Conservation (phyloP, 2,888 invertebrate genomes). For the Protonemura montana region DNA sequence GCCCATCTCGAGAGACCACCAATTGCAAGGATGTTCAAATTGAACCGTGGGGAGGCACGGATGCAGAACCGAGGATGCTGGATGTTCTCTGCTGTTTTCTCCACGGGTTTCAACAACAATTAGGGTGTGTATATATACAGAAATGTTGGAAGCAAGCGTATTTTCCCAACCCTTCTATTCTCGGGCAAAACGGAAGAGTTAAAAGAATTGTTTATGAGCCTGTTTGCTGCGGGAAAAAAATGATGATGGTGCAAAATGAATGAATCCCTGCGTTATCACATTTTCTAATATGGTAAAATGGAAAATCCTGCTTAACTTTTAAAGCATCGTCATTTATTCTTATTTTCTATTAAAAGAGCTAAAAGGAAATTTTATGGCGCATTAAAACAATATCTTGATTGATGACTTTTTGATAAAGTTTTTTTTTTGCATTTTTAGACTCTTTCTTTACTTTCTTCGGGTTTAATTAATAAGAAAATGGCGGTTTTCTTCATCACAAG, state of each 20-base stretch:
- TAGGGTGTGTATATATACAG: neutral
- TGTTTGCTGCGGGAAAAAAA: neutral
- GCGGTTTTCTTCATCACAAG: neutral
- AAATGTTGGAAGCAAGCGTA: neutral
- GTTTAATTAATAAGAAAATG: neutral
- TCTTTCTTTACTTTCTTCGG: neutral
- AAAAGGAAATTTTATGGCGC: constrained; percentile 7
- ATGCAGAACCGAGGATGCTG: neutral
- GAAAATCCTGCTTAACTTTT: neutral
- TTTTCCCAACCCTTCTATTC: neutral
- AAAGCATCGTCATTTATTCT: constrained; percentile 12
- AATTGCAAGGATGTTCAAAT: constrained; percentile 7
- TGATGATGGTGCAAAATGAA: constrained; percentile 12
- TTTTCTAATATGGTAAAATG: constrained; percentile 1
- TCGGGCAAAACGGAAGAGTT: neutral
- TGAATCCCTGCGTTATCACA: constrained; percentile 12
- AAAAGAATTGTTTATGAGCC: constrained; percentile 12
- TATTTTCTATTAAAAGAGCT: constrained; percentile 12
- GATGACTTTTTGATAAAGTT: constrained; percentile 7
- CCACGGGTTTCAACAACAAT: constrained; percentile 12
- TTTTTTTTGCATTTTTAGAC: neutral
- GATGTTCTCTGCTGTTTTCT: neutral
- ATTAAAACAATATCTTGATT: constrained; percentile 12
- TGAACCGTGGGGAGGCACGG: constrained; percentile 13
- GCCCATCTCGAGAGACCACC: neutral